Evolutionary conservation across 2,888 invertebrate genomes (phyloP).

Genomic region (Caenorhabditis angaria): DNA sequence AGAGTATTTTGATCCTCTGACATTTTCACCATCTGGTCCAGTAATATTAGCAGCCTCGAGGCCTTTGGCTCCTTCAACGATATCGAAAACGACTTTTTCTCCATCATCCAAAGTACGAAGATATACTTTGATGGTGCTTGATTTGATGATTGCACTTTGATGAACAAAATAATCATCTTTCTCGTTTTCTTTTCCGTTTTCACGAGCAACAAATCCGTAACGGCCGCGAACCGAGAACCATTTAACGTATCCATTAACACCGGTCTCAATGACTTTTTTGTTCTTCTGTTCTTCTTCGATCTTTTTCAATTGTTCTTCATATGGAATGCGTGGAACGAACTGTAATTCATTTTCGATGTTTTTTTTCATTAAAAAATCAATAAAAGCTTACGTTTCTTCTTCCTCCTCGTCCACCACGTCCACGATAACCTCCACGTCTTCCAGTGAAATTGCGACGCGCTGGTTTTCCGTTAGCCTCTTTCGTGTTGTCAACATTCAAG

Average conservation of each 20-base stretch:
- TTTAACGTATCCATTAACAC: slow-evolving; percentile 76
- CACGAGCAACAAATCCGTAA: slow-evolving; percentile 97
- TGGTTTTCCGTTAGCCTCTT: slow-evolving; percentile 37
- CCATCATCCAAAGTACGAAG: slow-evolving; percentile 84
- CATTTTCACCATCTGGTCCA: slow-evolving; percentile 91
- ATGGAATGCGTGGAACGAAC: slow-evolving; percentile 6
- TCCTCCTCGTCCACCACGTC: slow-evolving; percentile 29
- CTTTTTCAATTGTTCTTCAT: slow-evolving; percentile 23
- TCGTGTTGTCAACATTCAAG: slow-evolving; percentile 43
- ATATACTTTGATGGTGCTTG: slow-evolving; percentile 75
- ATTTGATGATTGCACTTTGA: slow-evolving; percentile 64
- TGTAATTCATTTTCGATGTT: slow-evolving; percentile 14
- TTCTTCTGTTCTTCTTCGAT: slow-evolving; percentile 39
- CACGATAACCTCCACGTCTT: slow-evolving; percentile 28
- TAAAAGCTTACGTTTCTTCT: slow-evolving; percentile 11
- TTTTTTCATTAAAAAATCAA: slow-evolving; percentile 18
- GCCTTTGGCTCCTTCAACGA: slow-evolving; percentile 85
- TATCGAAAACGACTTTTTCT: slow-evolving; percentile 51
- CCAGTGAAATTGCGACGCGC: slow-evolving; percentile 13
- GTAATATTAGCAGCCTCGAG: slow-evolving; percentile 91
- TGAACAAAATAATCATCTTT: slow-evolving; percentile 93
- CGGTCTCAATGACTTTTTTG: slow-evolving; percentile 49
- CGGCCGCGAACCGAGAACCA: slow-evolving; percentile 81
- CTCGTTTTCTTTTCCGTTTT: slow-evolving; percentile 77
- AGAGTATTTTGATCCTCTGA: slow-evolving; percentile 78